phyloP scores from a whole-genome alignment of 2,113 vertebrate genomes.

The Gymnarchus niloticus region DNA sequence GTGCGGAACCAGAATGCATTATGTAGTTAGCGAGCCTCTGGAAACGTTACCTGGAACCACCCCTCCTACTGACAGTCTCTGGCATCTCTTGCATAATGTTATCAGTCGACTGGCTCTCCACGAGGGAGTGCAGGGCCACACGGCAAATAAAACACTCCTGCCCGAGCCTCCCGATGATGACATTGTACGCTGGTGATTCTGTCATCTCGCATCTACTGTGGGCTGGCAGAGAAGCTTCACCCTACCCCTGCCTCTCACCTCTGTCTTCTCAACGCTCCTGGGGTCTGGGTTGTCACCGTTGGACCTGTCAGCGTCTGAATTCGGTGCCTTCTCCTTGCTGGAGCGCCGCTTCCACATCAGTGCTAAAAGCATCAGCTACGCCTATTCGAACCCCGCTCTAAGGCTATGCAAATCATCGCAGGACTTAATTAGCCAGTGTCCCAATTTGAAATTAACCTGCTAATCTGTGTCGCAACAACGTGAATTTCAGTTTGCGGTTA shows the following conservation, averaged over 20 bases:
- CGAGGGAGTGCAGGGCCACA: neutral
- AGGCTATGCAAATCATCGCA: neutral
- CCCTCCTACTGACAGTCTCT: neutral
- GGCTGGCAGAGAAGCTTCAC: neutral
- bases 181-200: neutral
- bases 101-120: neutral
- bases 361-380: neutral
- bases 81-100: neutral
- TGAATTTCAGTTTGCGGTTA: neutral
- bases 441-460: constrained; percentile 8
- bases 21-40: neutral
- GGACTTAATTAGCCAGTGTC: neutral
- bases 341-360: neutral
- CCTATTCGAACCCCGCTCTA: neutral
- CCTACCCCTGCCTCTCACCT: no score
- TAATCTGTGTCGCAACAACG: neutral
- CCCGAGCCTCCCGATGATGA: neutral
- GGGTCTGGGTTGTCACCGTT: neutral
- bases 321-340: neutral
- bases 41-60: neutral
- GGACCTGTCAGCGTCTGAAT: neutral
- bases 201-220: neutral
- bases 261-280: neutral
- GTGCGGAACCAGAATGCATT: neutral
- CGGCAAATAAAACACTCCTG: neutral